These are phyloP conservation scores for Tyrophagus putrescentiae DNA, from an alignment of 1,140 invertebrate species.

Conservation along the genomic window DNA sequence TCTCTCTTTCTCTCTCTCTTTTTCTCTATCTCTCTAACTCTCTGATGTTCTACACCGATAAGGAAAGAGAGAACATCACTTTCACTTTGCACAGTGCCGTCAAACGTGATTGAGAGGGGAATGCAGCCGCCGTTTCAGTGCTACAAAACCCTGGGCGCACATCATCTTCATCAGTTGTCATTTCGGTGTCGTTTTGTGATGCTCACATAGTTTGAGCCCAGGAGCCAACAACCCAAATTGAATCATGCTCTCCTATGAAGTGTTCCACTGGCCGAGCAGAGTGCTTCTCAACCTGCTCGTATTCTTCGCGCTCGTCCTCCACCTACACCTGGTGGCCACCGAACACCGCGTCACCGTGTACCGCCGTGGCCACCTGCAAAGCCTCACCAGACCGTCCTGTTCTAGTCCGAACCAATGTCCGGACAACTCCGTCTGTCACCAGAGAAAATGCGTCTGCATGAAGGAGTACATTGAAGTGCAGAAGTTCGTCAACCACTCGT, in stretches of 20 bases:
- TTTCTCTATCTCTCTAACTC: too few relatives aligned
- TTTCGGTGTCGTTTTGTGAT: too few relatives aligned
- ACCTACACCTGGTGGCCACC: neutral
- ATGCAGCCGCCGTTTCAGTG: too few relatives aligned
- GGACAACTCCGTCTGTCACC: neutral
- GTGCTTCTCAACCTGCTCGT: neutral
- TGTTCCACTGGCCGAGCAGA: neutral
- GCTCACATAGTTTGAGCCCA: too few relatives aligned
- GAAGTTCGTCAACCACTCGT: slow-evolving; percentile 4
- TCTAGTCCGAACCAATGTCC: neutral
- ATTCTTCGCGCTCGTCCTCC: neutral
- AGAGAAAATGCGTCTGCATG: neutral
- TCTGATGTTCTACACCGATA: neutral
- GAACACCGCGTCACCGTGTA: neutral
- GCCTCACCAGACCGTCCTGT: neutral
- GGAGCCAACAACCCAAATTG: too few relatives aligned
- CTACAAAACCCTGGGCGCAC: too few relatives aligned
- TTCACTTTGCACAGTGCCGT: too few relatives aligned
- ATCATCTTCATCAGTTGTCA: too few relatives aligned
- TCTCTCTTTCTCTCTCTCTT: too few relatives aligned
- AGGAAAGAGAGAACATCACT: neutral
- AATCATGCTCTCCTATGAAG: too few relatives aligned
- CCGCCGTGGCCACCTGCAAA: neutral
- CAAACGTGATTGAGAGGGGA: too few relatives aligned
- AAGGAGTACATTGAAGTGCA: neutral